Percentiles rank a stretch among this genome's conserved stretches.
phyloP scores from a whole-genome alignment of 2,888 invertebrate species.

The Acanthacorydalis orientalis region DNA sequence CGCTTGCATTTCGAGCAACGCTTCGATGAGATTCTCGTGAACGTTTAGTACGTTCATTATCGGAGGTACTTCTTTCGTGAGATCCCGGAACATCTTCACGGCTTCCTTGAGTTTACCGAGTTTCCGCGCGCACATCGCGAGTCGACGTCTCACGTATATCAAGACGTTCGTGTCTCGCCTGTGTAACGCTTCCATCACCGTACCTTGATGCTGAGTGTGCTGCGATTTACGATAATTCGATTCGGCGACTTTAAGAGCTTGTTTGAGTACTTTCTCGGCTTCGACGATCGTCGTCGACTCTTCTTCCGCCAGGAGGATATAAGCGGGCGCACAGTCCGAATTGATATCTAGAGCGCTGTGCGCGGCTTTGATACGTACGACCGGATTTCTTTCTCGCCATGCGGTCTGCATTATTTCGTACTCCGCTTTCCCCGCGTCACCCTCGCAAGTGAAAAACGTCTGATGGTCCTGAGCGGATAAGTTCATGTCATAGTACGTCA shows the following conservation, averaged over 20 bases:
- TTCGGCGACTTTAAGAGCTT: constrained; percentile 73
- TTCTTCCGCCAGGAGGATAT: constrained; percentile 90
- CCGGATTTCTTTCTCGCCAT: constrained; percentile 88
- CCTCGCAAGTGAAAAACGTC: constrained; percentile 86
- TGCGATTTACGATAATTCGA: constrained; percentile 66
- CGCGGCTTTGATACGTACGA: constrained; percentile 80
- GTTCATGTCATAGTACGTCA: constrained; percentile 99
- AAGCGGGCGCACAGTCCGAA: constrained; percentile 86
- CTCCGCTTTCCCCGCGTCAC: constrained; percentile 70
- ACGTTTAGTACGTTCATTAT: constrained; percentile 86
- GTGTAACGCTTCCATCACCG: constrained; percentile 57
- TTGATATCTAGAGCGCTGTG: constrained; percentile 73
- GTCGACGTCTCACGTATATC: constrained; percentile 81
- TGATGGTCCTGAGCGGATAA: constrained; percentile 97
- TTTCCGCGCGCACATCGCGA: constrained; percentile 96
- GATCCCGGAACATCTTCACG: constrained; percentile 89
- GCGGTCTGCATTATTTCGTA: constrained; percentile 93
- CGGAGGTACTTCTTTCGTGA: constrained; percentile 91
- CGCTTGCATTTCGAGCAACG: constrained; percentile 85
- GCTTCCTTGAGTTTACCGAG: constrained; percentile 88
- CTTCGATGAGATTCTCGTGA: constrained; percentile 93
- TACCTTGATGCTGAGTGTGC: constrained; percentile 58
- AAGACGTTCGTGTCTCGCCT: constrained; percentile 83
- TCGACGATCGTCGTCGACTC: constrained; percentile 86
- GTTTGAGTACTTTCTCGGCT: constrained; percentile 66